A percentile compares a stretch with the other conserved stretches of the same genome.
Conservation (phyloP, 53 echinoderm and acorn worm species). For the Luidia sarsii region DNA sequence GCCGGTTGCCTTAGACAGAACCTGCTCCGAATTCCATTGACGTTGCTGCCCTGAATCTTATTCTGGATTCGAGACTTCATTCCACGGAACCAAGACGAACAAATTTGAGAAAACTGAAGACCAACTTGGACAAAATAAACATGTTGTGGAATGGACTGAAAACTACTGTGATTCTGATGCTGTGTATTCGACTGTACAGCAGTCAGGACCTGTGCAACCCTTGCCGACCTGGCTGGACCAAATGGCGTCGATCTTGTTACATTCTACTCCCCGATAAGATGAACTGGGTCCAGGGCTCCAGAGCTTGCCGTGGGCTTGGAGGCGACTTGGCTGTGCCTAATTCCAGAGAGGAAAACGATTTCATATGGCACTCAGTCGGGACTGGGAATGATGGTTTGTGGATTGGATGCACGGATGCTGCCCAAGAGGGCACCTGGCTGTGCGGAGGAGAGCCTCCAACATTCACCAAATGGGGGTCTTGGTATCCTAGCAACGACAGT, state of each 20-base stretch:
- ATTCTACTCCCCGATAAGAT: conserved; percentile 19
- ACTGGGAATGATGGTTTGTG: not conserved
- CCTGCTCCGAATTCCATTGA: too few relatives aligned
- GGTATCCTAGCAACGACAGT: not conserved
- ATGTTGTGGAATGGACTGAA: too few relatives aligned
- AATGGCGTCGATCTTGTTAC: conserved; percentile 36
- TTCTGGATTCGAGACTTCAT: too few relatives aligned
- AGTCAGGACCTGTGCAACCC: too few relatives aligned
- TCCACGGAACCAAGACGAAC: too few relatives aligned
- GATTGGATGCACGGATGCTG: conserved; percentile 38
- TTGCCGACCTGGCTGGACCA: conserved; percentile 33
- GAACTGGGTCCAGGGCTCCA: conserved; percentile 3
- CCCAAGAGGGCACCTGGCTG: conserved; percentile 24
- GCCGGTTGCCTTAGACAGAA: too few relatives aligned
- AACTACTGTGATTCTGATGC: not conserved
- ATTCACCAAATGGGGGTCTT: not conserved
- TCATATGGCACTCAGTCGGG: not conserved
- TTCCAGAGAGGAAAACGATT: conserved; percentile 22
- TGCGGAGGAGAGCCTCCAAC: conserved; percentile 10
- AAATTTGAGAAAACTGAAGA: too few relatives aligned
- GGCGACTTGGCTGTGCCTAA: conserved; percentile 6
- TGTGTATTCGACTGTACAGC: not conserved
- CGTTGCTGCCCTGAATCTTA: too few relatives aligned
- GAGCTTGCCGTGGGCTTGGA: conserved; percentile 8
- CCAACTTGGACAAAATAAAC: too few relatives aligned